These are phyloP conservation scores for Cryptoprocta ferox DNA, from an alignment of 2,797 vertebrate genomes.

Conservation along the genomic window DNA sequence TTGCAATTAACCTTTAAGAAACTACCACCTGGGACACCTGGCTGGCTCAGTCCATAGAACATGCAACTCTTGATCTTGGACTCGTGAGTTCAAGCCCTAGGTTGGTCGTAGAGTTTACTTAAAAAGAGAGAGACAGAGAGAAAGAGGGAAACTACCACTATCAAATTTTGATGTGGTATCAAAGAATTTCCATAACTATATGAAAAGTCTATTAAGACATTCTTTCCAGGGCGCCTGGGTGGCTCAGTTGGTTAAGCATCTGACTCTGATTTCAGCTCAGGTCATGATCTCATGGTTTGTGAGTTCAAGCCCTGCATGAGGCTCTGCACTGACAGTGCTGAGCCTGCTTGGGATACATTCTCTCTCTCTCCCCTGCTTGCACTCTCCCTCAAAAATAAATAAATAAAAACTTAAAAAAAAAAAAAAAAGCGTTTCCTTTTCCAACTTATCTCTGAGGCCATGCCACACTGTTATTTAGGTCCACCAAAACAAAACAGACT, in stretches of 20 bases:
- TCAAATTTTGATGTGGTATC: background rate
- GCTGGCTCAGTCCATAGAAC: background rate
- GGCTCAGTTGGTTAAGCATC: too few relatives aligned
- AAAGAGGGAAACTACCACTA: background rate
- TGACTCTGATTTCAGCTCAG: too few relatives aligned
- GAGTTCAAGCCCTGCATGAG: too few relatives aligned
- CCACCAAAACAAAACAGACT: background rate
- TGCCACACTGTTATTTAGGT: background rate
- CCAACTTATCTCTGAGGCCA: background rate
- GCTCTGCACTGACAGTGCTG: too few relatives aligned
- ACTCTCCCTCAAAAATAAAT: too few relatives aligned
- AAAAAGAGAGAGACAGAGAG: background rate
- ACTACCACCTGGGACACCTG: background rate
- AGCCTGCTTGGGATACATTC: too few relatives aligned
- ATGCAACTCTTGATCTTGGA: background rate
- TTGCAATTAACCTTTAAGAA: constrained; percentile 29
- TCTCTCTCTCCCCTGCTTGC: too few relatives aligned
- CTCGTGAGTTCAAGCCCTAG: background rate
- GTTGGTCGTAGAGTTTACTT: background rate
- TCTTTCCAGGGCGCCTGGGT: too few relatives aligned
- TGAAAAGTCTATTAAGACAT: background rate
- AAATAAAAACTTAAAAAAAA: background rate
- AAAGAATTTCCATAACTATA: constrained; percentile 1
- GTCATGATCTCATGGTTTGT: too few relatives aligned
- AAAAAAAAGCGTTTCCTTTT: background rate